Evolutionary conservation across 2,797 vertebrate genomes (phyloP).

Genomic region (Rhabdomys pumilio): DNA sequence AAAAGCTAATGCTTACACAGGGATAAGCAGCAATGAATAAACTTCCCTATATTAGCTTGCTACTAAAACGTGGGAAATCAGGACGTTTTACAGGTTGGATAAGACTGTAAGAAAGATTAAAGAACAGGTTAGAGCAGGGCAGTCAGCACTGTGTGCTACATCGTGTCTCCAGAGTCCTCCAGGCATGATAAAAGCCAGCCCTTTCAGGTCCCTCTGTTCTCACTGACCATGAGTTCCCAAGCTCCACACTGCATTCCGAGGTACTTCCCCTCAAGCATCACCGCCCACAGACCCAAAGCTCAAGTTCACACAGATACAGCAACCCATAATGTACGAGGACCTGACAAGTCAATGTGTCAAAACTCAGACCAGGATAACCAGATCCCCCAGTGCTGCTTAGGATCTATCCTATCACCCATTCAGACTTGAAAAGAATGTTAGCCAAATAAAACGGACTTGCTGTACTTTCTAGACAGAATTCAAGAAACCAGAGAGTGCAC

Average conservation of each 20-base stretch:
- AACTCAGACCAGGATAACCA: slow-evolving; percentile 71
- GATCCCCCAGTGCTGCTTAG: slow-evolving; percentile 34
- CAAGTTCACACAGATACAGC: slow-evolving; percentile 76
- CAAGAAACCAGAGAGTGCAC: slow-evolving; percentile 12
- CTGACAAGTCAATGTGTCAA: slow-evolving; percentile 70
- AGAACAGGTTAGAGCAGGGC: slow-evolving; percentile 79
- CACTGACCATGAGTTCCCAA: slow-evolving; percentile 77
- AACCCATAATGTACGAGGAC: slow-evolving; percentile 38
- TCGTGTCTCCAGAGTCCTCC: slow-evolving; percentile 58
- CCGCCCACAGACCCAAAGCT: slow-evolving; percentile 81
- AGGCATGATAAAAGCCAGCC: slow-evolving; percentile 54
- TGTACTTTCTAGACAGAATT: slow-evolving; percentile 59
- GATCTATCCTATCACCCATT: slow-evolving; percentile 41
- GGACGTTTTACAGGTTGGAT: slow-evolving; percentile 72
- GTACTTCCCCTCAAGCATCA: slow-evolving; percentile 75
- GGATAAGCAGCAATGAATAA: slow-evolving; percentile 41
- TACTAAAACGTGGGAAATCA: slow-evolving; percentile 74
- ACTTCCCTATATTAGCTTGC: slow-evolving; percentile 66
- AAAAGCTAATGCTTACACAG: slow-evolving; percentile 36
- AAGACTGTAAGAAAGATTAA: slow-evolving; percentile 79
- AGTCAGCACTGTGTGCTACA: slow-evolving; percentile 67
- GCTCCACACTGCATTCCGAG: slow-evolving; percentile 54
- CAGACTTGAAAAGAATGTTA: slow-evolving; percentile 46
- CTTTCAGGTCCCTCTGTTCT: slow-evolving; percentile 71
- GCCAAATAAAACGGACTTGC: slow-evolving; percentile 27